These are phyloP conservation scores for Pogonognathellus flavescens DNA, from an alignment of 1,140 invertebrate species.

Conservation along the genomic window DNA sequence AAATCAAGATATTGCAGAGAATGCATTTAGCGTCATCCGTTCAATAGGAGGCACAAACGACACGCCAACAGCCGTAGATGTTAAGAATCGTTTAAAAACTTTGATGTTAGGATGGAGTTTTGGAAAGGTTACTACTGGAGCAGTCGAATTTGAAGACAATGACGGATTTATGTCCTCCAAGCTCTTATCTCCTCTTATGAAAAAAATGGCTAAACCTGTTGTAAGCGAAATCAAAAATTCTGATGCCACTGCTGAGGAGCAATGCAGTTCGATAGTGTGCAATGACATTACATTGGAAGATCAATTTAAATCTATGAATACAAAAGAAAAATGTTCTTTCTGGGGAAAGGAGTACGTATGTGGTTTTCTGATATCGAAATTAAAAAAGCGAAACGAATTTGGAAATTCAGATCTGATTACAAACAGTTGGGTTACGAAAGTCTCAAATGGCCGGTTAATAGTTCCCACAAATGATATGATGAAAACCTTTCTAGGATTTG, in stretches of 20 bases:
- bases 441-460: neutral
- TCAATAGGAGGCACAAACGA: neutral
- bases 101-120: neutral
- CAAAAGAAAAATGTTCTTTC: neutral
- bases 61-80: neutral
- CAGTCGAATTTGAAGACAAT: neutral
- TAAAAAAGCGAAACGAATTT: neutral
- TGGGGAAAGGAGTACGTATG: neutral
- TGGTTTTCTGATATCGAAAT: neutral
- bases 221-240: too few relatives aligned
- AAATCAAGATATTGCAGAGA: conserved; percentile 7
- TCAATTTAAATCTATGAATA: neutral
- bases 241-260: too few relatives aligned
- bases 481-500: neutral
- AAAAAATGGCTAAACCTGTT: too few relatives aligned
- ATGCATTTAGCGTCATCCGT: neutral
- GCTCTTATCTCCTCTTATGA: neutral
- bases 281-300: neutral
- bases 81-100: neutral
- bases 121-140: neutral
- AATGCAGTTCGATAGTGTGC: too few relatives aligned
- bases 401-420: neutral
- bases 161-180: neutral
- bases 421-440: neutral
- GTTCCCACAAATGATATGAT: neutral